phyloP scores from a whole-genome alignment of 1,140 invertebrate genomes.

The Thaumetopoea pityocampa region DNA sequence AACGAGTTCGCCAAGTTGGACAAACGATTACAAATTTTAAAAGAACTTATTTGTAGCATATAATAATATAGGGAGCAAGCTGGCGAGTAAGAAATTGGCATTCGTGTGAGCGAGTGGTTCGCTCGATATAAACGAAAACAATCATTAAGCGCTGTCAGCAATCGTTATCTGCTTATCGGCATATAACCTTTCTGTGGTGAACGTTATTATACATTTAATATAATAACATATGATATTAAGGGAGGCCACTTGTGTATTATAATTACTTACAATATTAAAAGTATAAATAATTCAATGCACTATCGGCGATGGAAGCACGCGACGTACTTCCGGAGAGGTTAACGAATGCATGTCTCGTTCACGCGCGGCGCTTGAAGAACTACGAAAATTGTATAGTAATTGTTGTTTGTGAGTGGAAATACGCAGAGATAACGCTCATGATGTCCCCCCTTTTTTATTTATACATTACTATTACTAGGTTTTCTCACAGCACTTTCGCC shows the following conservation, averaged over 20 bases:
- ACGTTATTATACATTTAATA: constrained; percentile 66
- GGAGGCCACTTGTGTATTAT: constrained; percentile 51
- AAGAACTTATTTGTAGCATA: constrained; percentile 41
- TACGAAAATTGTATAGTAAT: constrained; percentile 35
- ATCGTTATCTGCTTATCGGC: constrained; percentile 51
- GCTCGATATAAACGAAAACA: constrained; percentile 19
- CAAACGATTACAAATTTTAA: constrained; percentile 58
- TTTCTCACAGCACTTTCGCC: too few species aligned
- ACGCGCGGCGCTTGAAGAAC: constrained; percentile 43
- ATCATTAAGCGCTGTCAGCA: constrained; percentile 42
- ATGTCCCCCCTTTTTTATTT: too few species aligned
- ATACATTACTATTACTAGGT: too few species aligned
- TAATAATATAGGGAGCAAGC: constrained; percentile 37
- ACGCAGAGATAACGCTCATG: constrained; percentile 14
- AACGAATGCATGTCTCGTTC: constrained; percentile 50
- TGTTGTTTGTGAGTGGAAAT: constrained; percentile 14
- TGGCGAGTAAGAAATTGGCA: constrained; percentile 31
- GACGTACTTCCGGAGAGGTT: constrained; percentile 61
- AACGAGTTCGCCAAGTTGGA: constrained; percentile 38
- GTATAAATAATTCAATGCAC: constrained; percentile 71
- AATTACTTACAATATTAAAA: constrained; percentile 72
- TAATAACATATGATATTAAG: constrained; percentile 68
- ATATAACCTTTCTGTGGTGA: constrained; percentile 55
- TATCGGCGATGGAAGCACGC: constrained; percentile 59
- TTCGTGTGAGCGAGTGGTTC: constrained; percentile 18